Evolutionary conservation across 1,140 invertebrate genomes (phyloP), one percentile per base, ranked within the genome.

Genomic region (Eumeta japonica): DNA sequence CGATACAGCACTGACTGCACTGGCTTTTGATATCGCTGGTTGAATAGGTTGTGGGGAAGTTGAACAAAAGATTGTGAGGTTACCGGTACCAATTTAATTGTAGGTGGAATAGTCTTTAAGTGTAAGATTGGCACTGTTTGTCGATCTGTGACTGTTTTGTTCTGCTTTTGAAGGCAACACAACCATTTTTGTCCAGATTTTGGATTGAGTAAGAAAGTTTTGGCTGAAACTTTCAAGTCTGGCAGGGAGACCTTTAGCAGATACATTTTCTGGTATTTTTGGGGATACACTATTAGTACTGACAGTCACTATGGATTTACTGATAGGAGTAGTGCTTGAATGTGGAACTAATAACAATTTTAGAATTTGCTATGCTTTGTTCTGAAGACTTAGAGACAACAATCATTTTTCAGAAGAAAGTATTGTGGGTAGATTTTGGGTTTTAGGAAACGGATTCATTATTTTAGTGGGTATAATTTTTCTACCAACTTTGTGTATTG

Each of bases 141-240:
- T n/a, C n/a, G n/a, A 3, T 68, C 71, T 11, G 62, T 53, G 3
- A 48, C 55, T 1, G 51, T 36, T 57, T 75, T 75, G 15, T 56
- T 53, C 43, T 67, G 68, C 4, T 71, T 65, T 0, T 72, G 75
- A 18, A 77, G 28, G 2, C 76, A 70, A 13, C 76, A 68, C 75
- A 76, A 76, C n/a, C n/a, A n/a, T 48, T 75, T 77, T 48, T 77
- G 72, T 4, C 71, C 72, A 3, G 68, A 68, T 51, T 75, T 77
- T 7, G 70, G 66, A 50, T 75, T 77, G 10, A 77, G 42, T 20
- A 77, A 61, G 13, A 76, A 62, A 16, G 75, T 68, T 57, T 76
- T 77, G 0, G 75, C 67, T 3, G 71, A 71, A 4, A 77, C 64
- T 57, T 75, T 77, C 12, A 76, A 43, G 43, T 77, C 75, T 15